Base-by-base conservation (phyloP, 2,797 vertebrate species). In the Saxicola maurus region DNA sequence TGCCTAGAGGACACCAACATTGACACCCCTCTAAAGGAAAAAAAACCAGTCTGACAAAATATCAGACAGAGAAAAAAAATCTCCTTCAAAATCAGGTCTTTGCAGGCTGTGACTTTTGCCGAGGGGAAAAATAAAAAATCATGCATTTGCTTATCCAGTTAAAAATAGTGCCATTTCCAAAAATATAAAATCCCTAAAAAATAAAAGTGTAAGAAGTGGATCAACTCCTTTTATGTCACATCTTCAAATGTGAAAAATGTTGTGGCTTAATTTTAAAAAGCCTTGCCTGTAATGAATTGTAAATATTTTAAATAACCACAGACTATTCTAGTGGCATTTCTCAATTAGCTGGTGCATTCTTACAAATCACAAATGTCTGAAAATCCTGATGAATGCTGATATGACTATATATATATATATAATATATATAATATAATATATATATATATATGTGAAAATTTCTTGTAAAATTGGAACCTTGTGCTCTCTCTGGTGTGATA, bases 261-360 rank as follows among this genome's bases (percentile, higher is more conserved):
- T 69, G 45, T 38, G 40, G 20, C 7, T 81, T 69, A 37, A 73
- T 84, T 77, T 82, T 73, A 60, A 75, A 85, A 87, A 72, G 0
- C 5, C 10, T 83, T 76, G 37, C 16, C 30, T 81, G 38, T 62
- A 76, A 35, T 65, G 25, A 67, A 48, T 35, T 69, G 23, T 48
- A 94, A 92, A 61, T 82, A 76, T 90, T 93, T 86, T 51, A 89
- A 91, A 71, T 73, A 10, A 31, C 49, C 15, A 64, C 27, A 81
- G 59, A 56, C 13, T 64, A n/a, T 71, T 79, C 40, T 38, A 83
- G 23, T 67, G 9, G 8, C 25, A 40, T 64, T 31, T 78, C 21
- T 69, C 62, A 8, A 40, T 86, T 76, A 66, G 65, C 10, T 66
- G 30, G 33, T 55, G 3, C 2, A 18, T 67, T 56, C 65, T 65